Evolutionary conservation across 2,797 vertebrate genomes (phyloP).

Genomic region (Sebastes vulpes): DNA sequence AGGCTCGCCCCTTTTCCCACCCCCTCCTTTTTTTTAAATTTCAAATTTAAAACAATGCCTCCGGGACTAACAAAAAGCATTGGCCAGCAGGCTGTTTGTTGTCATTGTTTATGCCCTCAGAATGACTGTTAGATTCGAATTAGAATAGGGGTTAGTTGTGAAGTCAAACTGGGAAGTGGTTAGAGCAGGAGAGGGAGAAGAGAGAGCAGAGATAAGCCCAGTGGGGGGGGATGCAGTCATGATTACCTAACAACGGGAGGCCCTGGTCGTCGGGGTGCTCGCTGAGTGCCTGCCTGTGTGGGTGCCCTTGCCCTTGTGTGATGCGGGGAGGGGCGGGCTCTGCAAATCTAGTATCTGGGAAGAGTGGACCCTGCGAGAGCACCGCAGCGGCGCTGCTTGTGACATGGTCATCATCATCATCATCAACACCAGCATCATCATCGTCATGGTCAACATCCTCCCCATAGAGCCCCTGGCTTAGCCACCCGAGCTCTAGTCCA

Average conservation of each 20-base stretch:
- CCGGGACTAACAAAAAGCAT: constrained; percentile 64
- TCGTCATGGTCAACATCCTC: constrained; percentile 72
- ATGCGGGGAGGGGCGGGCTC: constrained; percentile 82
- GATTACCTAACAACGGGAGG: constrained; percentile 89
- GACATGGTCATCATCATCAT: constrained; percentile 82
- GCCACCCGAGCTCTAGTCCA: constrained; percentile 74
- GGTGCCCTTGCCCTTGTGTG: constrained; percentile 84
- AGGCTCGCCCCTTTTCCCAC: constrained; percentile 71
- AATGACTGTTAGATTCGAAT: constrained; percentile 83
- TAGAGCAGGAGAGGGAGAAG: constrained; percentile 84
- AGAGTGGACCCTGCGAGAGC: constrained; percentile 82
- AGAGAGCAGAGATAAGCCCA: constrained; percentile 83
- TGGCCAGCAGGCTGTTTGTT: constrained; percentile 70
- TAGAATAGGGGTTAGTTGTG: constrained; percentile 82
- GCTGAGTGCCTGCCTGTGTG: constrained; percentile 87
- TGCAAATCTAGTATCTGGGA: constrained; percentile 87
- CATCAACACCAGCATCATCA: constrained; percentile 69
- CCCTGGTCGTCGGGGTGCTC: constrained; percentile 86
- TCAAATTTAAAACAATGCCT: constrained; percentile 58
- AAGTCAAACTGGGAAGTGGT: constrained; percentile 87
- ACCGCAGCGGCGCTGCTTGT: constrained; percentile 79
- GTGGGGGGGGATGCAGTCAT: constrained; percentile 87
- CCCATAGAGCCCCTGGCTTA: constrained; percentile 59
- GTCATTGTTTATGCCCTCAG: constrained; percentile 66
- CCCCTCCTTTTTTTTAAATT: constrained; percentile 41